These are phyloP conservation scores for Aleadryas rufinucha DNA, from an alignment of 2,113 vertebrate species.

Conservation along the genomic window DNA sequence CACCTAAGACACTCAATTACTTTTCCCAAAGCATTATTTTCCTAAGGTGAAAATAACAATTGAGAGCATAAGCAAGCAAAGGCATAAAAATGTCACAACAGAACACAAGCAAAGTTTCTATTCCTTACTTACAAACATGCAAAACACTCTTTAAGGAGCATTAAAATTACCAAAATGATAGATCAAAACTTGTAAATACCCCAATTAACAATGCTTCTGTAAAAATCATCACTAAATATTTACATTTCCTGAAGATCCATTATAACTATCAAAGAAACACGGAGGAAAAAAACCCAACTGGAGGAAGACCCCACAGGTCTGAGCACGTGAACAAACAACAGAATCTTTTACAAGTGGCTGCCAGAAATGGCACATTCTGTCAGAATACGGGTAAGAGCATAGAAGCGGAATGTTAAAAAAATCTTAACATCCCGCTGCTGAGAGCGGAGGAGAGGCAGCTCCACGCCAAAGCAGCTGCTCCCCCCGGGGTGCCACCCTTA, in stretches of 20 bases:
- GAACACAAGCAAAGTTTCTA: neutral
- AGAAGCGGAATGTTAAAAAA: neutral
- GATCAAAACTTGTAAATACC: neutral
- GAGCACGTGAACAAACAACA: neutral
- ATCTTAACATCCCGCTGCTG: fast-evolving
- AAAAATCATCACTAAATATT: neutral
- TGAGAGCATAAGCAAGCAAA: neutral
- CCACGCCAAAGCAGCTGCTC: fast-evolving
- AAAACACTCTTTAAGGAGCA: neutral
- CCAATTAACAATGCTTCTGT: neutral
- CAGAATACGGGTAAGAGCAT: neutral
- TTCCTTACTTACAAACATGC: neutral
- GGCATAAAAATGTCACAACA: neutral
- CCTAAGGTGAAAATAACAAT: neutral
- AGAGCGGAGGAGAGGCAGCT: fast-evolving
- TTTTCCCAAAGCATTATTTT: neutral
- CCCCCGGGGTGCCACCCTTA: slow-evolving; percentile 32
- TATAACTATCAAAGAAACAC: neutral
- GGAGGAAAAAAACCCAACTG: fast-evolving
- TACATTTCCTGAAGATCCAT: neutral
- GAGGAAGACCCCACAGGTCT: neutral
- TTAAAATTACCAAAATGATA: neutral
- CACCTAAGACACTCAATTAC: neutral
- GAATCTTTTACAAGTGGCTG: neutral
- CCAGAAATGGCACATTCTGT: fast-evolving